Evolutionary conservation across 1,140 invertebrate genomes (phyloP), one percentile per base, ranked within the genome.

Genomic region (Linepithema humile): DNA sequence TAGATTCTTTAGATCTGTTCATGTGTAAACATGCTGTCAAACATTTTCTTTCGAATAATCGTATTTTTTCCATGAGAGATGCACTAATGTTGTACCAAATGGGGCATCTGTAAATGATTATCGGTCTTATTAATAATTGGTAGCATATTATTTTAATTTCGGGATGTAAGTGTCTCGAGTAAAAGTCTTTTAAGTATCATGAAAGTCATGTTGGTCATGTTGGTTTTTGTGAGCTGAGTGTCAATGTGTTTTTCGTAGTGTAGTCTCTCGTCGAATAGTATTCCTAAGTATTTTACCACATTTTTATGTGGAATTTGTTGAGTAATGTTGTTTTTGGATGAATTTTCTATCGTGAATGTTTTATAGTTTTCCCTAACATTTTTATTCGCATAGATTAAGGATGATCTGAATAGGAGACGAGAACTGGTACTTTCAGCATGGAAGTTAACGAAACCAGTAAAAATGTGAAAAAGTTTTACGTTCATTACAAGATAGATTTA

Each of bases 41-140:
- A 15, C 86, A 90, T 57, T 86, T 85, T n/a, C 88, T 26, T 43
- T 90, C 86, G 2, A 90, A 86, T 0, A 70, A 0, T 70, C 84
- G 67, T 0, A 85, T 9, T 73, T 83, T 82, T 48, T 89, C 75
- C 59, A 87, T 85, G 0, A 7, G 35, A 9, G n/a, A 17, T 0
- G 74, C 23, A 38, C 38, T 78, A 1, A 65, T 53, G 10, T 89
- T 89, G 7, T 53, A 87, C 85, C 85, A 87, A 4, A 83, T 69
- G 1, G 57, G 67, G 0, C 32, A 77, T 23, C 60, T 83, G 23
- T 89, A 89, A 0, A 84, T 83, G 0, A 88, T 5, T 0, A 89
- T 70, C 0, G 86, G 82, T 38, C 70, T 45, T 0, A 85, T 72
- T n/a, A 88, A 17, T 0, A 48, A 2, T 62, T 82, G 48, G 2